Evolutionary conservation across 1,140 invertebrate species (phyloP).

Genomic region (Drosophila pandora): DNA sequence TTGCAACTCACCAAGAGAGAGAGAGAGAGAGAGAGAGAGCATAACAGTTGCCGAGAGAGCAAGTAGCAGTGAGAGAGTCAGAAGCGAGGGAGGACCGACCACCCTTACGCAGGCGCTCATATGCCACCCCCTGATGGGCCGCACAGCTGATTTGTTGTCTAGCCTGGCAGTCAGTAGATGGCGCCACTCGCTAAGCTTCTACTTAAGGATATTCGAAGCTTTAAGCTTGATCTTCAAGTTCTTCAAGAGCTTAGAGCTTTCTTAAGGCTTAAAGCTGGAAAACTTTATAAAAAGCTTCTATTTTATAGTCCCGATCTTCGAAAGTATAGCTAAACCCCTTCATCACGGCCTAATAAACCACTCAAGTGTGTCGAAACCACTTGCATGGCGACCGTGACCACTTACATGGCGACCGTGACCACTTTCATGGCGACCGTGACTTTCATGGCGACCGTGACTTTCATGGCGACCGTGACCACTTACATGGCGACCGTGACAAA

Average conservation of each 20-base stretch:
- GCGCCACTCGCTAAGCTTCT: not conserved
- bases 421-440: no score
- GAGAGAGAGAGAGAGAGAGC: slow-evolving; percentile 14
- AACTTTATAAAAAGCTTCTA: no score
- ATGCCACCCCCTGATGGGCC: not conserved
- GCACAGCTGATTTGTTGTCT: slow-evolving; percentile 5
- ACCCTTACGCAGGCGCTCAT: slow-evolving; percentile 14
- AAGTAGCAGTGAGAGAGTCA: not conserved
- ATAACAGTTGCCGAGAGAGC: slow-evolving; percentile 1
- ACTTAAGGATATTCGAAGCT: not conserved
- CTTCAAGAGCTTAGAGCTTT: not conserved
- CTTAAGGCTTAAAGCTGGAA: no score
- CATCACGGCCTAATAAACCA: no score
- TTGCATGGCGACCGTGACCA: no score
- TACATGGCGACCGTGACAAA: no score
- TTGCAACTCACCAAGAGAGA: slow-evolving; percentile 28
- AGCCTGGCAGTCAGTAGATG: not conserved
- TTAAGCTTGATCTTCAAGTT: not conserved
- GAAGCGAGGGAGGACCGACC: not conserved
- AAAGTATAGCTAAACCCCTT: no score
- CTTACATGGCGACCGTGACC: no score
- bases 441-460: no score
- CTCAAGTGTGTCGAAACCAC: no score
- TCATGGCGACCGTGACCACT: no score
- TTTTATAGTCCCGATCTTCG: no score